Evolutionary conservation across 2,797 vertebrate genomes (phyloP).

Genomic region (Okamejei kenojei): DNA sequence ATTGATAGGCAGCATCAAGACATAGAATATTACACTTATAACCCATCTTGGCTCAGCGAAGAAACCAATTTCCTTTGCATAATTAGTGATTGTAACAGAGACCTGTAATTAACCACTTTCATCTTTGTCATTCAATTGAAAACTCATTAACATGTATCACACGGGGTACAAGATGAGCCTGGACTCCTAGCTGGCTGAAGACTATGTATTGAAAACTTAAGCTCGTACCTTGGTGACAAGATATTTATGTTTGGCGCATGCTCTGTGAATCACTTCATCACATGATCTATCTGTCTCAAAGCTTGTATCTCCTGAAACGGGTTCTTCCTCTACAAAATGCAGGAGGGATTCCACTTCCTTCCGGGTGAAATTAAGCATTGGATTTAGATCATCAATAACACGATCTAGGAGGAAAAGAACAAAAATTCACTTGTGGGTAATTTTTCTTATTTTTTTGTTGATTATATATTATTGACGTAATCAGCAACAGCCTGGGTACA

Average conservation of each 20-base stretch:
- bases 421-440: not conserved
- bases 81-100: not conserved
- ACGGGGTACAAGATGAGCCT: not conserved
- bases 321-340: conserved; percentile 95
- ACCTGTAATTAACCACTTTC: too few relatives aligned
- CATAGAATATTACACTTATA: not conserved
- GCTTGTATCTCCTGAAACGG: conserved; percentile 56
- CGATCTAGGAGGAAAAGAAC: conserved; percentile 65
- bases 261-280: conserved; percentile 74
- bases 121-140: not conserved
- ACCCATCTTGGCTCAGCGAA: not conserved
- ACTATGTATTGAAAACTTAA: not conserved
- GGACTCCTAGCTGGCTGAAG: not conserved
- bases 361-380: conserved; percentile 89
- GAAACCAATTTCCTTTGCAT: not conserved
- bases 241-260: conserved; percentile 79
- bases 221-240: conserved; percentile 87
- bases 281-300: conserved; percentile 55
- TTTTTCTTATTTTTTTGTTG: not conserved
- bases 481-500: not conserved
- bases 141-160: not conserved
- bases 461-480: not conserved
- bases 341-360: conserved; percentile 94
- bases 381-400: conserved; percentile 95
- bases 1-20: too few relatives aligned